A percentile compares a stretch with the other conserved stretches of the same genome.
These are phyloP conservation scores for Heliconius himera DNA, from an alignment of 1,140 invertebrate genomes.

Conservation along the genomic window DNA sequence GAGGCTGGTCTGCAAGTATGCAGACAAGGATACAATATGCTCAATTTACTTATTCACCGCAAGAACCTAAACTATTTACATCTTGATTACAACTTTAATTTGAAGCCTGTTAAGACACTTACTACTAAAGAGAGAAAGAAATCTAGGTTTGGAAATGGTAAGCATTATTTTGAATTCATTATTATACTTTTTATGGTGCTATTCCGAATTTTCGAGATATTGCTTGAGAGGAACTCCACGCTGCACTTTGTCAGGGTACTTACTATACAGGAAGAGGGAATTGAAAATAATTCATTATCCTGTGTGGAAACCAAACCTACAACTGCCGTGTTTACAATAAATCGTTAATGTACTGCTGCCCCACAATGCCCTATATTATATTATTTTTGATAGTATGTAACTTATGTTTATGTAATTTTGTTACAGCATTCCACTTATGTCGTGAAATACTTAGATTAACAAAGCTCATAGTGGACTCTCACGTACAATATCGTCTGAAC, in stretches of 20 bases:
- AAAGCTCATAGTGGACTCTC: slow-evolving; percentile 99
- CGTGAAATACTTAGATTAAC: slow-evolving; percentile 98
- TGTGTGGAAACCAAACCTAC: no score
- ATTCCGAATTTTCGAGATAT: no score
- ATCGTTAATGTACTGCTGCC: no score
- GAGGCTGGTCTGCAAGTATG: slow-evolving; percentile 99
- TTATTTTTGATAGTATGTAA: no score
- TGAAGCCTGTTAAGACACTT: slow-evolving; percentile 99
- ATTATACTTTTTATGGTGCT: not conserved
- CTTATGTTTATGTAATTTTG: slow-evolving; percentile 4
- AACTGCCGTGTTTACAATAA: no score
- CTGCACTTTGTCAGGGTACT: no score
- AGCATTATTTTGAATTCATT: slow-evolving; percentile 38
- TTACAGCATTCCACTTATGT: slow-evolving; percentile 97
- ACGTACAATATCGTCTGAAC: slow-evolving; percentile 99
- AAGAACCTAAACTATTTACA: slow-evolving; percentile 99
- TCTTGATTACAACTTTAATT: slow-evolving; percentile 99
- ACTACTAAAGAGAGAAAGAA: slow-evolving; percentile 98
- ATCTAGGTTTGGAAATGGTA: slow-evolving; percentile 98
- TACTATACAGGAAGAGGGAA: no score
- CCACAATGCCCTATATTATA: no score
- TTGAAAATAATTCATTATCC: no score
- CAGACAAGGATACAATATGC: slow-evolving; percentile 99
- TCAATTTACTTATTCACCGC: slow-evolving; percentile 98
- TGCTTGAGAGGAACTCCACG: no score